Percentiles rank a stretch among this genome's conserved stretches.
phyloP scores from a whole-genome alignment of 1,140 invertebrate species.

The Tenebrio molitor region DNA sequence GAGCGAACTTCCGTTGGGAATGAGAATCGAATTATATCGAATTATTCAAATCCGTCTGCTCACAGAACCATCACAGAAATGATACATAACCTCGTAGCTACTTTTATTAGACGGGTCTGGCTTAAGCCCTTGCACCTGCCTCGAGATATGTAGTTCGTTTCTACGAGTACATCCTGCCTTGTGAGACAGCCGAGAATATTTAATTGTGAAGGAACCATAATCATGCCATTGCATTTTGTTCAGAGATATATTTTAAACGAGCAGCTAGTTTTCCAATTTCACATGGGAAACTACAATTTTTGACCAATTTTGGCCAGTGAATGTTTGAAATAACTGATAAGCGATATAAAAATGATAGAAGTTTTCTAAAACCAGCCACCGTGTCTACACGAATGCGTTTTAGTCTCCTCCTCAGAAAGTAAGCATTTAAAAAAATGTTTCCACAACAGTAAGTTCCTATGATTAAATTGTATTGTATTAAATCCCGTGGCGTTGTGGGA shows the following conservation, averaged over 20 bases:
- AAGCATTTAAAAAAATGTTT: constrained; percentile 1
- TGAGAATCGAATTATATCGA: constrained; percentile 28
- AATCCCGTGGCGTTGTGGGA: background rate
- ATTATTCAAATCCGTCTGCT: constrained; percentile 8
- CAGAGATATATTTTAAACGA: too few relatives aligned
- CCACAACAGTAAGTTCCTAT: background rate
- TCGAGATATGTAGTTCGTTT: constrained; percentile 1
- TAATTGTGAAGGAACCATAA: too few relatives aligned
- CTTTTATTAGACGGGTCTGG: constrained; percentile 5
- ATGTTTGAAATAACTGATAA: too few relatives aligned
- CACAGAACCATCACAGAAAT: constrained; percentile 2
- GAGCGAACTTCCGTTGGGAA: constrained; percentile 20
- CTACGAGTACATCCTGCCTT: constrained; percentile 13
- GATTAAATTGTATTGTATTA: background rate
- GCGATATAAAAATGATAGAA: too few relatives aligned
- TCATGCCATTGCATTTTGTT: too few relatives aligned
- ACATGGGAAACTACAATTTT: too few relatives aligned
- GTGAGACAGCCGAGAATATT: background rate
- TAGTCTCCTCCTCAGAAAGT: background rate
- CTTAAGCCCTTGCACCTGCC: constrained; percentile 31
- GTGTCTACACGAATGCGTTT: too few relatives aligned
- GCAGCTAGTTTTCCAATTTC: too few relatives aligned
- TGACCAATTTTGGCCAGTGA: too few relatives aligned
- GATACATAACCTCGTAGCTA: constrained; percentile 1
- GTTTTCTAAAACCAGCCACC: too few relatives aligned